phyloP scores from a whole-genome alignment of 1,140 invertebrate genomes.

The Microplitis demolitor region DNA sequence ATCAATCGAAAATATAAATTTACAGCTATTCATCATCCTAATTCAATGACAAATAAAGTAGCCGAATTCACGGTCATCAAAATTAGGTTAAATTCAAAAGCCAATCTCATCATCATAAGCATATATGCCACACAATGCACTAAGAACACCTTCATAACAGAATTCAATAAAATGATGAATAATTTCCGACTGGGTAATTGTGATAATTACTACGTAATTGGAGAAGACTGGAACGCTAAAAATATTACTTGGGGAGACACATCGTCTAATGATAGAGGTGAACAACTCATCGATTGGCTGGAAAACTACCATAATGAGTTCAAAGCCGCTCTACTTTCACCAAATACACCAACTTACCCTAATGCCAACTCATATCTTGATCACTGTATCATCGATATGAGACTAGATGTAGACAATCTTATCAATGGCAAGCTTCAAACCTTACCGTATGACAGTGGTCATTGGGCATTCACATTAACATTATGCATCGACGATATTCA shows the following conservation, averaged over 20 bases:
- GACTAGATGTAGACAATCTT: not conserved
- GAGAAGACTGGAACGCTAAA: constrained; percentile 21
- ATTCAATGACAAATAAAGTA: not conserved
- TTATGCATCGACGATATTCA: not conserved
- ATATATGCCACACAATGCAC: not conserved
- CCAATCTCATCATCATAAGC: not conserved
- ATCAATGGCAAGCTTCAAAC: constrained; percentile 14
- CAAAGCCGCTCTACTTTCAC: not conserved
- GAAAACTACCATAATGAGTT: not conserved
- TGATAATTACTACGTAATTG: constrained; percentile 4
- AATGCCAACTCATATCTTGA: constrained; percentile 10
- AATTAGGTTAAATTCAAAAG: not conserved
- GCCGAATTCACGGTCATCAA: constrained; percentile 3
- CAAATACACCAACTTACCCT: constrained; percentile 1
- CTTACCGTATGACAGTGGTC: constrained; percentile 22
- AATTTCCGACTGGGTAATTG: not conserved
- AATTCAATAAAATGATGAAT: not conserved
- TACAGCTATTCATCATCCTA: not conserved
- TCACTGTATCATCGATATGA: not conserved
- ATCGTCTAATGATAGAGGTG: not conserved
- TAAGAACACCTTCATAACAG: not conserved
- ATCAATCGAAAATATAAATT: constrained; percentile 2
- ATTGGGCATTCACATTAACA: not conserved
- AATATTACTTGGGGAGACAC: not conserved
- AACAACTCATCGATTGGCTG: not conserved